phyloP scores from a whole-genome alignment of 2,888 invertebrate genomes.

The Himalopsyche japonica region DNA sequence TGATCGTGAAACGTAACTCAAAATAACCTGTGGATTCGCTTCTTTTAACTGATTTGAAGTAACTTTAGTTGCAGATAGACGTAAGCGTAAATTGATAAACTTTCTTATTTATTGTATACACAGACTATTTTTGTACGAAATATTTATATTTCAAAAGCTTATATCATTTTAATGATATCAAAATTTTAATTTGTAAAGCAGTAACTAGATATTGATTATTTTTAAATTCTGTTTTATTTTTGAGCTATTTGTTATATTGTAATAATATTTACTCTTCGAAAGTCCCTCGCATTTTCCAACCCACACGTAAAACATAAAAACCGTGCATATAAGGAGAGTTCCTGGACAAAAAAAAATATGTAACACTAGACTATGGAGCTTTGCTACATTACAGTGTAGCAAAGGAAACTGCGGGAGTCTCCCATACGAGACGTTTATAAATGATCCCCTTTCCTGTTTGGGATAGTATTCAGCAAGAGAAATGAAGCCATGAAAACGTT shows the following conservation, averaged over 20 bases:
- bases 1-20: too few relatives aligned
- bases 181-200: too few relatives aligned
- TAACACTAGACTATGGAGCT: neutral
- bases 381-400: neutral
- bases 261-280: neutral
- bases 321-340: neutral
- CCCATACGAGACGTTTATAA: slow-evolving; percentile 26
- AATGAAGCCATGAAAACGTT: neutral
- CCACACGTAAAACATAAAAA: neutral
- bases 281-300: neutral
- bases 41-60: too few relatives aligned
- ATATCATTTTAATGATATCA: too few relatives aligned
- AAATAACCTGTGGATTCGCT: too few relatives aligned
- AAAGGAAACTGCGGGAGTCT: neutral
- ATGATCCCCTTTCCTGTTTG: slow-evolving; percentile 31
- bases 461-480: slow-evolving; percentile 6
- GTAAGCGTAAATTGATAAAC: too few relatives aligned
- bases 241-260: neutral
- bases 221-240: too few relatives aligned
- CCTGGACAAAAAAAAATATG: neutral
- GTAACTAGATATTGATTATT: too few relatives aligned
- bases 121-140: too few relatives aligned
- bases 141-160: too few relatives aligned
- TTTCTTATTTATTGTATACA: too few relatives aligned
- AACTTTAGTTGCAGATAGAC: too few relatives aligned